A percentile compares a stretch with the other conserved stretches of the same genome.
Evolutionary conservation across 2,113 vertebrate species (phyloP).

Genomic region (Cygnus buccinator): DNA sequence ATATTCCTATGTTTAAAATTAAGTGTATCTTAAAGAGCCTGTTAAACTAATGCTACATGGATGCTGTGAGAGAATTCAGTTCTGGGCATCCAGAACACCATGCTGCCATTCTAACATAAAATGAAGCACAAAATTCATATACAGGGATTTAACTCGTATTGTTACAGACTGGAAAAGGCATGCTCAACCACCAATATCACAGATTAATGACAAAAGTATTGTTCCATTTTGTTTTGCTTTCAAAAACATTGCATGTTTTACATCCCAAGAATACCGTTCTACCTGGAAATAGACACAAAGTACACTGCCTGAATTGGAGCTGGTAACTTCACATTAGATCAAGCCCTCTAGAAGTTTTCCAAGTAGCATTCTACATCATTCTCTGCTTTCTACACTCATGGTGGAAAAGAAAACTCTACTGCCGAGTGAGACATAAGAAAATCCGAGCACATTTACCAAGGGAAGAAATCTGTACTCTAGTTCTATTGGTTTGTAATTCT

Average conservation of each 20-base stretch:
- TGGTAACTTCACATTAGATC: background rate
- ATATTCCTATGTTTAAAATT: background rate
- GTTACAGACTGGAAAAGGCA: background rate
- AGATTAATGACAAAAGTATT: background rate
- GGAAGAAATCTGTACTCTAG: conserved; percentile 22
- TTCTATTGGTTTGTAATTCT: conserved; percentile 52
- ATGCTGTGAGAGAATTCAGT: background rate
- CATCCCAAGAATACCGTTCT: conserved; percentile 25
- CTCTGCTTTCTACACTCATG: background rate
- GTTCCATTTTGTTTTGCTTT: background rate
- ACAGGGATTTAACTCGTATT: background rate
- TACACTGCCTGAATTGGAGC: background rate
- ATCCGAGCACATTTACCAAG: conserved; percentile 13
- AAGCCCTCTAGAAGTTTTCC: background rate
- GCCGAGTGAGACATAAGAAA: conserved; percentile 43
- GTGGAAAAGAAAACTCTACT: conserved; percentile 54
- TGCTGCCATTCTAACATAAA: background rate
- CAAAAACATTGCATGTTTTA: background rate
- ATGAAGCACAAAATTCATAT: background rate
- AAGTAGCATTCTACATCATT: background rate
- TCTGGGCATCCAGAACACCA: background rate
- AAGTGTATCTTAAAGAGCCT: background rate
- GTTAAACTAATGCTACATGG: background rate
- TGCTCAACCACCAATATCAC: background rate
- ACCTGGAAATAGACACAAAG: conserved; percentile 33